Percentiles rank a stretch among this genome's conserved stretches.
Conservation (phyloP, 2,888 invertebrate genomes). For the Pseudeuparius sepicola region DNA sequence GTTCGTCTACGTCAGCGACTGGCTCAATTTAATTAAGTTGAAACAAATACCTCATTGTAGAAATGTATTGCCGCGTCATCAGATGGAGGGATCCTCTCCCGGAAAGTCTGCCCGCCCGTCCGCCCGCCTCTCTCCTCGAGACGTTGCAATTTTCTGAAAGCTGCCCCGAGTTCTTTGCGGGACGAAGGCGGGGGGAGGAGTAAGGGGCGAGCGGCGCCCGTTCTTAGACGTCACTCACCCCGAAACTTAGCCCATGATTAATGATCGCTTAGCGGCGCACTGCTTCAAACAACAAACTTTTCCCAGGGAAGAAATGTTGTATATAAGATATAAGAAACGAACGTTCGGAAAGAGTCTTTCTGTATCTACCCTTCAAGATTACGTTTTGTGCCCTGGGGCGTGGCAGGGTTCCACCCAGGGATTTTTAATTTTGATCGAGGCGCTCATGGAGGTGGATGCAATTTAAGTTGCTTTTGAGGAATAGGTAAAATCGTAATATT, state of each 20-base stretch:
- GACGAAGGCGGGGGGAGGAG: conserved; percentile 23
- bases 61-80: conserved; percentile 35
- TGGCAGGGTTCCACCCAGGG: too few relatives aligned
- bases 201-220: conserved; percentile 27
- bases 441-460: too few relatives aligned
- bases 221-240: conserved; percentile 43
- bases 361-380: conserved; percentile 43
- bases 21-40: conserved; percentile 36
- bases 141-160: conserved; percentile 42
- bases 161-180: conserved; percentile 39
- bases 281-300: conserved; percentile 55
- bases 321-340: too few relatives aligned
- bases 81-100: conserved; percentile 32
- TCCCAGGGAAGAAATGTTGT: conserved; percentile 48
- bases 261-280: conserved; percentile 45
- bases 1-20: too few relatives aligned
- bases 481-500: too few relatives aligned
- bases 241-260: conserved; percentile 48
- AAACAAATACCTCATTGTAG: conserved; percentile 33
- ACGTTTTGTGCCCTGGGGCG: too few relatives aligned
- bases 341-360: conserved; percentile 41
- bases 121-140: conserved; percentile 30
- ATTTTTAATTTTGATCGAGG: too few relatives aligned
- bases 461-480: too few relatives aligned
- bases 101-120: conserved; percentile 32